These are phyloP conservation scores for Globodera ellingtonae DNA, from an alignment of 1,140 invertebrate species.

Conservation along the genomic window DNA sequence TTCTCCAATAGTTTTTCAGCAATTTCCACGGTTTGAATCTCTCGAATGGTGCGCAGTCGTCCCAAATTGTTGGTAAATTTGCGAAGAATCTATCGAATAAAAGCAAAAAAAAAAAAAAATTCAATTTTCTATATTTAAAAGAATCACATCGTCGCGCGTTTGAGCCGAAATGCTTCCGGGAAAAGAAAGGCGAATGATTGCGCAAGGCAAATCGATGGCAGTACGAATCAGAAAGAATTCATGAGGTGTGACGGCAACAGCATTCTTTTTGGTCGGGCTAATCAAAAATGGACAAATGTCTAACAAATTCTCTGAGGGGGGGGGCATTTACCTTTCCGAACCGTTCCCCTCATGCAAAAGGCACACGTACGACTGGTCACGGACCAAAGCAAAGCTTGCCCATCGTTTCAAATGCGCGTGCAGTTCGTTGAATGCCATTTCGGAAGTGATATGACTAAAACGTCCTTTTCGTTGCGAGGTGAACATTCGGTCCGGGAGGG, in stretches of 20 bases:
- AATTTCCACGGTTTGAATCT: background rate
- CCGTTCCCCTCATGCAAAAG: background rate
- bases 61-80: constrained; percentile 8
- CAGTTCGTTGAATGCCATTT: constrained; percentile 35
- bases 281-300: background rate
- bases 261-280: constrained; percentile 22
- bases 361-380: constrained; percentile 28
- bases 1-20: no score
- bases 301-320: no score
- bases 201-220: constrained; percentile 39
- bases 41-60: background rate
- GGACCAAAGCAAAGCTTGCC: constrained; percentile 30
- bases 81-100: background rate
- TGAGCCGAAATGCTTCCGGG: constrained; percentile 42
- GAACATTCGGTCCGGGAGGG: constrained; percentile 45
- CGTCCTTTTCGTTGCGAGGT: constrained; percentile 33
- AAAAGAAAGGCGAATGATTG: constrained; percentile 50
- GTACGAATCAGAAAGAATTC: constrained; percentile 44
- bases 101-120: no score
- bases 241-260: constrained; percentile 14
- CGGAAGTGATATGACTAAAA: constrained; percentile 26
- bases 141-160: constrained; percentile 15
- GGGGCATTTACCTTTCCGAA: no score
- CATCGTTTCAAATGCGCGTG: constrained; percentile 9
- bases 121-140: no score